Conservation (phyloP, 2,888 invertebrate genomes). For the Eupithecia pulchellata region DNA sequence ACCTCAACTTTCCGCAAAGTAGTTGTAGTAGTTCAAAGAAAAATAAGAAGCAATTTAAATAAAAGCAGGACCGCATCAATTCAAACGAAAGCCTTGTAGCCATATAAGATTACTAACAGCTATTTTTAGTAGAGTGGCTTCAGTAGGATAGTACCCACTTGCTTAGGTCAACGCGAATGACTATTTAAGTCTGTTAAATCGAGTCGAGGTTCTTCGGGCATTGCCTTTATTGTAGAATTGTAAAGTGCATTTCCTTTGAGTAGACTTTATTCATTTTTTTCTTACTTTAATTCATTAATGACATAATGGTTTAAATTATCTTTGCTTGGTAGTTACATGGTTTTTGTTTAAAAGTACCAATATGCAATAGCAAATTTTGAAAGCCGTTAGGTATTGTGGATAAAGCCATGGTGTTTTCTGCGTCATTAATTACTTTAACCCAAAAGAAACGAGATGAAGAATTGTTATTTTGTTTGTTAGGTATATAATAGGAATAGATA, state of each 20-base stretch:
- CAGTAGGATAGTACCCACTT: conserved; percentile 38
- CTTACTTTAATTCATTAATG: not conserved
- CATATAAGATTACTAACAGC: conserved; percentile 11
- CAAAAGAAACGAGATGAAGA: not conserved
- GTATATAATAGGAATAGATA: not conserved
- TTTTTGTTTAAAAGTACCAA: not conserved
- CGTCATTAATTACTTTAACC: not conserved
- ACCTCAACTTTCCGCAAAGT: not conserved
- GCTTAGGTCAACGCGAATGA: conserved; percentile 56
- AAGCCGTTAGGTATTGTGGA: not conserved
- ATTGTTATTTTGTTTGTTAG: not conserved
- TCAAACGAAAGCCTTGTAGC: conserved; percentile 2
- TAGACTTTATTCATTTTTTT: not conserved
- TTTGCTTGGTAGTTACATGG: not conserved
- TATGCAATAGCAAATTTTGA: not conserved
- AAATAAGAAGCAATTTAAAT: not conserved
- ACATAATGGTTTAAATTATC: not conserved
- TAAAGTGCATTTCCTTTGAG: not conserved
- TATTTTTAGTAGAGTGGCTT: conserved; percentile 31
- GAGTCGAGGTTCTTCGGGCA: conserved; percentile 68
- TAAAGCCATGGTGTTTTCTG: not conserved
- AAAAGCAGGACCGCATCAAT: not conserved
- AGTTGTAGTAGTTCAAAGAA: not conserved
- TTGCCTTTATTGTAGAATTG: conserved; percentile 60
- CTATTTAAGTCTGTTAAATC: conserved; percentile 62